Percentiles rank a stretch among this genome's conserved stretches.
These are phyloP conservation scores for Venustaconcha ellipsiformis DNA, from an alignment of 1,140 invertebrate species.

Conservation along the genomic window DNA sequence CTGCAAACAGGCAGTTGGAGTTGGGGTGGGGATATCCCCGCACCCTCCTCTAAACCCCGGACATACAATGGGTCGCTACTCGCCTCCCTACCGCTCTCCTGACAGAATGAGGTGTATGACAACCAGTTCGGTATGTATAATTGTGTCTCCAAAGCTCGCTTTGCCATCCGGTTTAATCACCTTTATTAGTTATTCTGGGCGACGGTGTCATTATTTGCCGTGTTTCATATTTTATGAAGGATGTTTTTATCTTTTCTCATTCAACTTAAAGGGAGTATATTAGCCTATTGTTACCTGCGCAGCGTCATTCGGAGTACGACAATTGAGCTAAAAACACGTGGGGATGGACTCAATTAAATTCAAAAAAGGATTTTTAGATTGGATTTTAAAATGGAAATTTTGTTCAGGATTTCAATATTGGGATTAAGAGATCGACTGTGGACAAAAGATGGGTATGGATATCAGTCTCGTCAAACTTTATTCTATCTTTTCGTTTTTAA, in stretches of 20 bases:
- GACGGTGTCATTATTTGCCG: conserved; percentile 43
- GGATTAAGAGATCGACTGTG: too few relatives aligned
- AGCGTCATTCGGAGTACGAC: too few relatives aligned
- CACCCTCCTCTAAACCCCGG: conserved; percentile 48
- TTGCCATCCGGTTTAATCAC: conserved; percentile 45
- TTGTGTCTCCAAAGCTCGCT: conserved; percentile 8
- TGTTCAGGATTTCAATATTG: too few relatives aligned
- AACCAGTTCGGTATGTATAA: conserved; percentile 51
- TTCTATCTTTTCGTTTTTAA: too few relatives aligned
- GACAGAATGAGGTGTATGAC: conserved; percentile 57
- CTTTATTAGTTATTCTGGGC: conserved; percentile 51
- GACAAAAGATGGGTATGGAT: too few relatives aligned
- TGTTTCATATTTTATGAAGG: conserved; percentile 63
- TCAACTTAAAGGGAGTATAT: too few relatives aligned
- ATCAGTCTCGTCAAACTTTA: too few relatives aligned
- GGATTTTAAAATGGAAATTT: too few relatives aligned
- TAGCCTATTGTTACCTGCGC: too few relatives aligned
- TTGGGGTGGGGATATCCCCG: conserved; percentile 40
- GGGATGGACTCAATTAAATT: too few relatives aligned
- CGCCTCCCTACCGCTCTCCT: conserved; percentile 55
- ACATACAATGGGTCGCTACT: conserved; percentile 51
- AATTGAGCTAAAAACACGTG: too few relatives aligned
- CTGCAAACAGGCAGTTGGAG: conserved; percentile 29
- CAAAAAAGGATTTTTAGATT: too few relatives aligned
- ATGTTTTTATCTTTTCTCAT: conserved; percentile 28